Percentiles rank a stretch among this genome's conserved stretches.
Evolutionary conservation across 2,888 invertebrate genomes (phyloP).

Genomic region (Eristalinus aeneus): DNA sequence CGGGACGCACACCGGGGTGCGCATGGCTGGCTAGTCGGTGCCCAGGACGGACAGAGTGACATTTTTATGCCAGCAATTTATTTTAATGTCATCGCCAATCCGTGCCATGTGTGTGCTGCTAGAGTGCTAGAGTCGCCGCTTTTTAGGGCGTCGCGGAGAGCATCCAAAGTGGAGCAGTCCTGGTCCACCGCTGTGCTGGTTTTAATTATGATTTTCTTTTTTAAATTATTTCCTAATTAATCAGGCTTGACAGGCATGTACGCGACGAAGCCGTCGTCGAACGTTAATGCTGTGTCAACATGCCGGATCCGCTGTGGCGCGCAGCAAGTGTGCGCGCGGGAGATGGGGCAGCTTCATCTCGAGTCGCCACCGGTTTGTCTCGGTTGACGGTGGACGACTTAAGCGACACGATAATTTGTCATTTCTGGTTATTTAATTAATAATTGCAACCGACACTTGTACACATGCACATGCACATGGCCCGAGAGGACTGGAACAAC

Average conservation of each 20-base stretch:
- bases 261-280: slow-evolving; percentile 59
- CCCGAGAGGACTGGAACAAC: slow-evolving; percentile 15
- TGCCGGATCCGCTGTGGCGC: slow-evolving; percentile 14
- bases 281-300: slow-evolving; percentile 46
- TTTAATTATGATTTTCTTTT: slow-evolving; percentile 28
- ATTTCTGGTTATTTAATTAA: slow-evolving; percentile 71
- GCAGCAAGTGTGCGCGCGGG: neutral
- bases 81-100: slow-evolving; percentile 57
- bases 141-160: neutral
- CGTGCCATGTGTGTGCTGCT: neutral
- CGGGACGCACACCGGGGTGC: slow-evolving; percentile 30
- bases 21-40: neutral
- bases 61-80: slow-evolving; percentile 59
- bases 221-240: slow-evolving; percentile 67
- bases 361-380: slow-evolving; percentile 32
- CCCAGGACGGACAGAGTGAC: slow-evolving; percentile 15
- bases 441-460: slow-evolving; percentile 63
- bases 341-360: slow-evolving; percentile 14
- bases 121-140: neutral
- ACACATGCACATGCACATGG: slow-evolving; percentile 13
- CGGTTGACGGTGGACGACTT: slow-evolving; percentile 61
- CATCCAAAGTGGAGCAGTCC: slow-evolving; percentile 15
- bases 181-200: slow-evolving; percentile 23
- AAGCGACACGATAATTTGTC: slow-evolving; percentile 68
- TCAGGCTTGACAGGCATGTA: slow-evolving; percentile 61